Base-by-base conservation (phyloP, 2,888 invertebrate species). In the Theristus sp. region DNA sequence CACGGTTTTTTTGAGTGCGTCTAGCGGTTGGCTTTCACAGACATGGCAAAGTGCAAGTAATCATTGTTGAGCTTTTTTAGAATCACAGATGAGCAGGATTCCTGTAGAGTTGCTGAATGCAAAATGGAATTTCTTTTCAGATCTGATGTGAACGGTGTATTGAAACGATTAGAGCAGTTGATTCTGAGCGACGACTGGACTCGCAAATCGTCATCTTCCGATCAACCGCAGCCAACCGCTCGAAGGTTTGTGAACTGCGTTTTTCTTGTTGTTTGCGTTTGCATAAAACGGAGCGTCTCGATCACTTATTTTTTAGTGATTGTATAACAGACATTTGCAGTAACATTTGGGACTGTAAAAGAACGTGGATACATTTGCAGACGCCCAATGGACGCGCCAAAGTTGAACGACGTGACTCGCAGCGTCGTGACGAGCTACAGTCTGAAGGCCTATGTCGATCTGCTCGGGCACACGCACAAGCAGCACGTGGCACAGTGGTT, bases 181-280 rank as follows among this genome's bases (percentile, higher is more conserved):
- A 70, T 70, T 30, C 64, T 69, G 26, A 67, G 65, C 25, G 69
- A 70, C 57, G 68, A 68, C 28, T 65, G 65, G 65, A 61, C 28
- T 24, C 38, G 26, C 24, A 46, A 30, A 26, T 13, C 47, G 59
- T 26, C 55, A 13, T 3, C 22, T 3, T 22, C 6, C 29, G 25
- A 27, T n/a, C 25, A 22, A 27, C 56, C 56, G n/a, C n/a, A n/a
- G n/a, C n/a, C n/a, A n/a, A n/a, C n/a, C n/a, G n/a, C n/a, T n/a
- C n/a, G n/a, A n/a, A n/a, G n/a, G n/a, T n/a, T n/a, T n/a, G n/a
- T n/a, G n/a, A n/a, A n/a, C n/a, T n/a, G n/a, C n/a, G n/a, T n/a
- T n/a, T n/a, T n/a, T n/a, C n/a, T n/a, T n/a, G n/a, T n/a, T n/a
- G n/a, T n/a, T n/a, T n/a, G n/a, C n/a, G n/a, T n/a, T n/a, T n/a